A percentile compares a stretch with the other conserved stretches of the same genome.
Conservation (phyloP, 2,888 invertebrate species). For the Chalcosyrphus nemorum region DNA sequence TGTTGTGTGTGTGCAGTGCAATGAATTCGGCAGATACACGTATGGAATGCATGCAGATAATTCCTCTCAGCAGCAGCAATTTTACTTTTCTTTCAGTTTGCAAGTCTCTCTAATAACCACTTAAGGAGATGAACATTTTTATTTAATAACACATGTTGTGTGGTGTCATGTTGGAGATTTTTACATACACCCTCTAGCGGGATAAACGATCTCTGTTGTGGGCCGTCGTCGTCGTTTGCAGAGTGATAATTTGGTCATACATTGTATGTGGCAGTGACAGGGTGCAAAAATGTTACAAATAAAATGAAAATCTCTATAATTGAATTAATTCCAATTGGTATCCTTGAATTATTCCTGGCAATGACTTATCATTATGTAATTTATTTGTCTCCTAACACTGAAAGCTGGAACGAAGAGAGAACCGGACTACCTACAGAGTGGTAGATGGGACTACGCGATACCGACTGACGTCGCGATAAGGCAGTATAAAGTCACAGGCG, state of each 20-base stretch:
- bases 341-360: background rate
- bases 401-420: too few relatives aligned
- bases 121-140: slow-evolving; percentile 47
- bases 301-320: too few relatives aligned
- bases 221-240: too few relatives aligned
- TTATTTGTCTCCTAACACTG: too few relatives aligned
- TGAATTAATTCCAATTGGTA: too few relatives aligned
- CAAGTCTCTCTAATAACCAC: slow-evolving; percentile 38
- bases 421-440: too few relatives aligned
- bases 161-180: slow-evolving; percentile 37
- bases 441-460: too few relatives aligned
- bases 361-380: background rate
- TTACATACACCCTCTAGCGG: slow-evolving; percentile 38
- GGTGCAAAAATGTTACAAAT: background rate
- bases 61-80: slow-evolving; percentile 10
- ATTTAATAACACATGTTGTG: slow-evolving; percentile 47
- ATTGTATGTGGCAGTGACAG: slow-evolving; percentile 19
- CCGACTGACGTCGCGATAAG: too few relatives aligned
- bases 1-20: slow-evolving; percentile 28
- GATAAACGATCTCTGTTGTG: background rate
- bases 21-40: slow-evolving; percentile 13
- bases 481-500: too few relatives aligned
- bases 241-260: slow-evolving; percentile 47
- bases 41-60: slow-evolving; percentile 25
- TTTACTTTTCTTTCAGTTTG: slow-evolving; percentile 28